phyloP scores from a whole-genome alignment of 2,113 vertebrate genomes.

The Coptodon rendalli region DNA sequence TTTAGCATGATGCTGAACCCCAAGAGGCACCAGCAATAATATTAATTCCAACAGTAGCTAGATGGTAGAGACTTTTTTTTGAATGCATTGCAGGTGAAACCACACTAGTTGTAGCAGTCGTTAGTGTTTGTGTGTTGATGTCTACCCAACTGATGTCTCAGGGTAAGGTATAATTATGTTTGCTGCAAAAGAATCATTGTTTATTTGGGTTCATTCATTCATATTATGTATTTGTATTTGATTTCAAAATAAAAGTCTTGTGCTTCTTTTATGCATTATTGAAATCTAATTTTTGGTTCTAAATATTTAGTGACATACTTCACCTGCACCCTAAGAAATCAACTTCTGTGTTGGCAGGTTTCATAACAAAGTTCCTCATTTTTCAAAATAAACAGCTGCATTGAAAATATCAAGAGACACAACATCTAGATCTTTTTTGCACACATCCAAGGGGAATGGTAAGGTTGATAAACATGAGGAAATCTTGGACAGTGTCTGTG shows the following conservation, averaged over 20 bases:
- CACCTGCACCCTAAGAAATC: neutral
- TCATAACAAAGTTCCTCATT: neutral
- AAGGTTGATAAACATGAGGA: neutral
- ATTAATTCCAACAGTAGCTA: neutral
- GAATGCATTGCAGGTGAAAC: neutral
- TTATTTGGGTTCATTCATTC: neutral
- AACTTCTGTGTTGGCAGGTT: neutral
- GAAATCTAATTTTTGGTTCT: neutral
- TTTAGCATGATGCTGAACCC: neutral
- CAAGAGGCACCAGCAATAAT: neutral
- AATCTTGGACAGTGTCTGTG: neutral
- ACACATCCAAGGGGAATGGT: neutral
- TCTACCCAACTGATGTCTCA: neutral
- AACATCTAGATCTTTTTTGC: neutral
- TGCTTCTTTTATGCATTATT: neutral
- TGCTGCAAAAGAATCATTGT: neutral
- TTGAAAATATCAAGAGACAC: neutral
- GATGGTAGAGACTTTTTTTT: neutral
- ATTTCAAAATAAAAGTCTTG: neutral
- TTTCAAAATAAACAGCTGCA: neutral
- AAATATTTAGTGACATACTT: neutral
- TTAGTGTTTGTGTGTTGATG: neutral
- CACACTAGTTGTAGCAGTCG: neutral
- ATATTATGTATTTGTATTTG: neutral
- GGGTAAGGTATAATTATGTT: neutral